Evolutionary conservation across 2,888 invertebrate species (phyloP).

Genomic region (Trichopria drosophilae): DNA sequence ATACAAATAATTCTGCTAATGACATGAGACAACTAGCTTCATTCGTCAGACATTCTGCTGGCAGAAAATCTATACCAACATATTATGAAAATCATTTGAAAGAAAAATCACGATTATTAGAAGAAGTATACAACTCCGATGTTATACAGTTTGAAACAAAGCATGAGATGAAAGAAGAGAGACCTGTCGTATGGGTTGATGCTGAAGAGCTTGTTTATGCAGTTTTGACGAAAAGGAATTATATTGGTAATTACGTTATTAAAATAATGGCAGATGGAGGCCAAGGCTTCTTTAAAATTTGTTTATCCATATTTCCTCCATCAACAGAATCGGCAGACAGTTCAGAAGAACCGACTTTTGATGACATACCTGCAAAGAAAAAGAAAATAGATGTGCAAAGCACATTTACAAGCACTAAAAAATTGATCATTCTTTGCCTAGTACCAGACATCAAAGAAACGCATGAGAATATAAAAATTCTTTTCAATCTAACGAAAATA

Average conservation of each 20-base stretch:
- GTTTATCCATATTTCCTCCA: slow-evolving; percentile 1
- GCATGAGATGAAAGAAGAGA: slow-evolving; percentile 2
- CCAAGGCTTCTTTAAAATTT: slow-evolving; percentile 1
- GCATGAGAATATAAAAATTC: no score
- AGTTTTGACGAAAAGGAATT: not conserved
- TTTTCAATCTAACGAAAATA: no score
- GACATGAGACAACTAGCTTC: not conserved
- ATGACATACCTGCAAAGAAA: not conserved
- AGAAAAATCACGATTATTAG: not conserved
- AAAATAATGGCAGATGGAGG: no score
- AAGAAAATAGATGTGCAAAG: slow-evolving; percentile 1
- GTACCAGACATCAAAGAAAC: no score
- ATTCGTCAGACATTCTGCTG: no score
- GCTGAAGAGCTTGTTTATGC: not conserved
- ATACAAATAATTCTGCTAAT: no score
- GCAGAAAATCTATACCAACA: no score
- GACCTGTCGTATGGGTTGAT: slow-evolving; percentile 1
- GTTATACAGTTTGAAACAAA: not conserved
- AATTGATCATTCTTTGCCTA: slow-evolving; percentile 1
- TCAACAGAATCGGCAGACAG: not conserved
- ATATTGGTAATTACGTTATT: slow-evolving; percentile 1
- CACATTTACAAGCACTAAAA: not conserved
- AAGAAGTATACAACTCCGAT: not conserved
- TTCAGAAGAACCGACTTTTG: slow-evolving; percentile 2
- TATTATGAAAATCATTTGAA: no score